Conservation (phyloP, 2,797 vertebrate genomes). For the Zenarchopterus dispar region DNA sequence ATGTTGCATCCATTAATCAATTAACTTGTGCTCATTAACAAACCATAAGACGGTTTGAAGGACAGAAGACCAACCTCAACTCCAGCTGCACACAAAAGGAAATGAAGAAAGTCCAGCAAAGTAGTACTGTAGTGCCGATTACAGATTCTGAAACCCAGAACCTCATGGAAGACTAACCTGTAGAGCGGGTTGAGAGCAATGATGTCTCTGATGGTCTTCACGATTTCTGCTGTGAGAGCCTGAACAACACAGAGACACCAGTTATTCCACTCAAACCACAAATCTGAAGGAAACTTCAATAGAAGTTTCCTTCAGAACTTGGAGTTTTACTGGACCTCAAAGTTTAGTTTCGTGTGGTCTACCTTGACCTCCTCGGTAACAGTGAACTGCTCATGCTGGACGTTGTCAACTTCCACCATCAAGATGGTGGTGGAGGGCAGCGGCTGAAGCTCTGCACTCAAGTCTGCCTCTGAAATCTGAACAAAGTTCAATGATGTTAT, state of each 20-base stretch:
- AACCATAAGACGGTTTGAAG: no score
- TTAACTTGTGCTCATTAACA: no score
- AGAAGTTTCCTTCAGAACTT: no score
- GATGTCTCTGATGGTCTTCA: conserved; percentile 98
- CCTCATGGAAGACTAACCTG: no score
- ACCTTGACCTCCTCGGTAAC: conserved; percentile 97
- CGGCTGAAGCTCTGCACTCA: conserved; percentile 72
- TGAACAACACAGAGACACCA: conserved; percentile 32
- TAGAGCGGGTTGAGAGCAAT: conserved; percentile 97
- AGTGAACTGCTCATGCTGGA: conserved; percentile 94
- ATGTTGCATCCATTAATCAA: no score
- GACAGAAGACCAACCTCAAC: no score
- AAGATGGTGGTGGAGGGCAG: conserved; percentile 83
- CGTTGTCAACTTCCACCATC: conserved; percentile 97
- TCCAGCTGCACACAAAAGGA: no score
- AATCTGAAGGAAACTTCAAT: no score
- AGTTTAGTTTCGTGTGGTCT: background rate
- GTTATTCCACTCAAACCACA: no score
- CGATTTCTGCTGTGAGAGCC: conserved; percentile 97
- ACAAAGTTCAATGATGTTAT: background rate
- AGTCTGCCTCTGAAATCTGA: conserved; percentile 72
- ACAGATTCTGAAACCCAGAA: no score
- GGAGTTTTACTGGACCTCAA: no score
- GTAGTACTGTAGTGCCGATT: background rate
- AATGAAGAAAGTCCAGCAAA: no score